Percentiles rank a stretch among this genome's conserved stretches.
Conservation (phyloP, 2,113 vertebrate species). For the Tor tambroides region DNA sequence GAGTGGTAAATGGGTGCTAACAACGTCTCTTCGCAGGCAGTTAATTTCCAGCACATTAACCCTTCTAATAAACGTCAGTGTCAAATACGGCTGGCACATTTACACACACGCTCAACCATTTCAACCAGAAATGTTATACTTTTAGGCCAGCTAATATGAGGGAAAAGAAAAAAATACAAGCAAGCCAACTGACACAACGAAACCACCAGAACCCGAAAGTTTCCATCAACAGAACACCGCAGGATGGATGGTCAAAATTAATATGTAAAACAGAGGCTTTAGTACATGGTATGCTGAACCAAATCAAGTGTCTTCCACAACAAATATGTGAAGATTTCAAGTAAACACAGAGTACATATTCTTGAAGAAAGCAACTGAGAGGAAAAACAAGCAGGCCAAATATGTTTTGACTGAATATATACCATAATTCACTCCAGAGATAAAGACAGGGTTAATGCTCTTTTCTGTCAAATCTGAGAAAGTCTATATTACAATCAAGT, state of each 20-base stretch:
- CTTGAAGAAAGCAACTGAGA: background rate
- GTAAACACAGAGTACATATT: background rate
- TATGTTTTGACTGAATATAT: conserved; percentile 9
- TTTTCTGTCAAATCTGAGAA: conserved; percentile 8
- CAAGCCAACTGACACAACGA: conserved; percentile 1
- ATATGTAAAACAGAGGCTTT: conserved; percentile 16
- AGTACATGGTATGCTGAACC: background rate
- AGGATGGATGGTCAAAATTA: conserved; percentile 1
- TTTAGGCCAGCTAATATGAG: conserved; percentile 24
- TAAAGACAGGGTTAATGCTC: background rate
- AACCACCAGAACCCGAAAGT: conserved; percentile 21
- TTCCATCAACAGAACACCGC: conserved; percentile 27
- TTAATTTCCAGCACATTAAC: conserved; percentile 67
- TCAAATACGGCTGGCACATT: conserved; percentile 53
- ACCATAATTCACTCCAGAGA: conserved; percentile 2
- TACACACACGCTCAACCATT: conserved; percentile 30
- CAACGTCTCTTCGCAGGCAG: conserved; percentile 66
- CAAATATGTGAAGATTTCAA: conserved; percentile 11
- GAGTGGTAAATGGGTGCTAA: conserved; percentile 72
- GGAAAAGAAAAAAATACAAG: background rate
- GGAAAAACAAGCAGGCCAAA: background rate
- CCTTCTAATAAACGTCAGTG: conserved; percentile 69
- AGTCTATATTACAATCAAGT: background rate
- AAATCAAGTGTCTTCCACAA: conserved; percentile 21
- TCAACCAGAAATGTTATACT: conserved; percentile 39